Evolutionary conservation across 2,797 vertebrate species (phyloP), one percentile per base, ranked within the genome.

Genomic region (Lithobates sylvaticus): DNA sequence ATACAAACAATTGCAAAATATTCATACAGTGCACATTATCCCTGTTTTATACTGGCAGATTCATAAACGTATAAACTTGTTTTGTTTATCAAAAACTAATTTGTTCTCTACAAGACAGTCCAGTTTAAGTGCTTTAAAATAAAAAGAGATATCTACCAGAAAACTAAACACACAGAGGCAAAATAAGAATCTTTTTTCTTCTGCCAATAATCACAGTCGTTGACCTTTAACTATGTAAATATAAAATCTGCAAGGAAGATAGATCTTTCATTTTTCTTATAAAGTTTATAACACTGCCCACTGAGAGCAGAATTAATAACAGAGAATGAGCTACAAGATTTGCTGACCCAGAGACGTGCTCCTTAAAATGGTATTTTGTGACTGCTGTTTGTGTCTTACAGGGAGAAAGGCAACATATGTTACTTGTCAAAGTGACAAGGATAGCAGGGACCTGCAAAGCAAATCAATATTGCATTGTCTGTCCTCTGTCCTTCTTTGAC

Each of bases 151-250:
- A 23, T 21, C 54, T 23, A 58, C 23, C 54, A 58, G 10, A 58
- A 58, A 58, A 58, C 2, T 58, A 1, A 23, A 58, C 5, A 8
- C 54, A 58, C 21, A 23, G 16, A 18, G 7, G 7, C 54, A 58
- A 58, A 58, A 23, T 23, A 61, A 61, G n/a, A 77, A 23, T 61
- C 50, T 54, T 21, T 29, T 23, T 77, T 77, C 29, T n/a, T 34
- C 18, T 64, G 18, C 15, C 26, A 61, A 36, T 27, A 79, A 34
- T 6, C 54, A 58, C 18, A 58, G 54, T 21, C 18, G 0, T 58
- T 58, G 54, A 58, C 54, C 54, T 67, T 68, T 68, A 21, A 47
- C 64, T 79, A 69, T 79, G 78, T 69, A 79, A 79, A 69, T 79
- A 29, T 23, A 69, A 23, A 23, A 34, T 69, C n/a, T 69, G 39